Evolutionary conservation across 1,140 invertebrate species (phyloP).

Genomic region (Drosophila miranda): DNA sequence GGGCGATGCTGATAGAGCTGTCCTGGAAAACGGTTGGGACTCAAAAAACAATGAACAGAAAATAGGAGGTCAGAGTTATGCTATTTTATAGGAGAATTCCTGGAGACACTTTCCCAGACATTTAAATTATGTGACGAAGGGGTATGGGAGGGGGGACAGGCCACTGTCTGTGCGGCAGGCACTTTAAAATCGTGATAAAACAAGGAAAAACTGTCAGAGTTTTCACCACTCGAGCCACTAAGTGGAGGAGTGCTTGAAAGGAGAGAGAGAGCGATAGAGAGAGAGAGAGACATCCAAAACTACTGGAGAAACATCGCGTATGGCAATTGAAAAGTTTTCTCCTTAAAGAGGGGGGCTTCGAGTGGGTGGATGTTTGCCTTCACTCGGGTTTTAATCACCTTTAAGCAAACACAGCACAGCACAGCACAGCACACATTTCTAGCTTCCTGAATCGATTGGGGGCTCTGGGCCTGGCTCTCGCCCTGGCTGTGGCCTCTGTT

Average conservation of each 20-base stretch:
- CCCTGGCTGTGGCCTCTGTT: too few relatives aligned
- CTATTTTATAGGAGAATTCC: slow-evolving; percentile 36
- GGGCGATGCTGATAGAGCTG: slow-evolving; percentile 13
- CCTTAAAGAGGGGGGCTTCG: neutral
- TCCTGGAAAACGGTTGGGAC: slow-evolving; percentile 9
- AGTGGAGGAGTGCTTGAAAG: slow-evolving; percentile 21
- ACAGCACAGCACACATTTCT: too few relatives aligned
- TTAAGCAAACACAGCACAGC: too few relatives aligned
- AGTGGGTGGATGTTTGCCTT: neutral
- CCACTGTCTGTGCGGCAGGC: too few relatives aligned
- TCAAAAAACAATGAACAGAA: slow-evolving; percentile 35
- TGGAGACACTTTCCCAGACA: slow-evolving; percentile 36
- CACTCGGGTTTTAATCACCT: neutral
- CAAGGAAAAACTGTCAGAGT: slow-evolving; percentile 8
- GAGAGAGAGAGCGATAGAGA: neutral
- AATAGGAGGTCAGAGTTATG: slow-evolving; percentile 17
- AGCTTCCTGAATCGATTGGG: too few relatives aligned
- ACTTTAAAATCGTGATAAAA: neutral
- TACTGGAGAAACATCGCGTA: neutral
- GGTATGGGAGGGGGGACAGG: neutral
- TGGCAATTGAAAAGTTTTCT: slow-evolving; percentile 5
- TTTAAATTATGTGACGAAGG: slow-evolving; percentile 31
- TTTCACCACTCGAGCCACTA: slow-evolving; percentile 13
- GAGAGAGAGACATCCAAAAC: slow-evolving; percentile 5
- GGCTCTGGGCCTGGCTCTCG: too few relatives aligned